Conservation (phyloP, 2,797 vertebrate genomes). For the Dendrocincla fuliginosa region DNA sequence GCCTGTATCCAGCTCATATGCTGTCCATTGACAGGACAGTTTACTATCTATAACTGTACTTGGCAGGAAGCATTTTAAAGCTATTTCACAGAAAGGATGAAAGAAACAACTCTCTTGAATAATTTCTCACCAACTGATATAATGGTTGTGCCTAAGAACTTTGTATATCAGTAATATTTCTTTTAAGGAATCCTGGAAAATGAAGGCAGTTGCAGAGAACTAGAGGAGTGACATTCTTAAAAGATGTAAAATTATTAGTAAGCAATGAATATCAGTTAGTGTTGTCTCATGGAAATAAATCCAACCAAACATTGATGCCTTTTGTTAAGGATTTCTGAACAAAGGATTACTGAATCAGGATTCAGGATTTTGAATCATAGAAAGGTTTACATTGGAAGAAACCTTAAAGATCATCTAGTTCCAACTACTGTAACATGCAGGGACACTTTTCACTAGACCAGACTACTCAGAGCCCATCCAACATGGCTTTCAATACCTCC, state of each 20-base stretch:
- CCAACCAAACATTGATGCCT: fast-evolving
- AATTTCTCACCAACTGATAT: neutral
- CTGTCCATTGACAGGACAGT: neutral
- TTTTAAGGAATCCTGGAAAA: neutral
- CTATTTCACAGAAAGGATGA: neutral
- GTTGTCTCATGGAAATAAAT: neutral
- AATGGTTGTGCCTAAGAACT: neutral
- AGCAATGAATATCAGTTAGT: neutral
- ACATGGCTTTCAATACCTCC: neutral
- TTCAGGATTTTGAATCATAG: neutral
- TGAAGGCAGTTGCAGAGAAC: neutral
- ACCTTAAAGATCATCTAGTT: neutral
- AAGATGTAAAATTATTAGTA: neutral
- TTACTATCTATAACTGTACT: neutral
- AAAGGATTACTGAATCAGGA: neutral
- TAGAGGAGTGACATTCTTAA: neutral
- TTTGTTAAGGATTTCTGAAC: neutral
- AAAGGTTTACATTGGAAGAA: neutral
- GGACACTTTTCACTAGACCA: neutral
- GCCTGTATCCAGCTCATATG: neutral
- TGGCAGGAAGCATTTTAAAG: neutral
- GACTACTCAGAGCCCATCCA: neutral
- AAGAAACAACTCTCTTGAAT: neutral
- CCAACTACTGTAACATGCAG: neutral
- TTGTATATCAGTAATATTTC: neutral